These are phyloP conservation scores for Leptopterna dolabrata DNA, from an alignment of 2,888 invertebrate genomes.

Conservation along the genomic window DNA sequence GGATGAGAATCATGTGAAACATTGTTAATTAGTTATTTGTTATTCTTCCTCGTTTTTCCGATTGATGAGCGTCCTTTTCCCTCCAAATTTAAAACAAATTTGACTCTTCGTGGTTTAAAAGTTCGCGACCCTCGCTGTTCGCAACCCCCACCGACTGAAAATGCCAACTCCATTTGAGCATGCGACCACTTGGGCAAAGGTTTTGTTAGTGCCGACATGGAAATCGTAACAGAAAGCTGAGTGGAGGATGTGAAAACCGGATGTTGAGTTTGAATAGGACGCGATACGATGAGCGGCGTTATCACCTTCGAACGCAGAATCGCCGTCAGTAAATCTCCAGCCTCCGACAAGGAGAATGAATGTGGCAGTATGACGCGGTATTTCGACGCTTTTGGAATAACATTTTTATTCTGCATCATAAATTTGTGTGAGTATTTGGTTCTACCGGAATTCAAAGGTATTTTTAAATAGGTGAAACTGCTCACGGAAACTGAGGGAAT, in stretches of 20 bases:
- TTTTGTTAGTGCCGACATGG: not conserved
- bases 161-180: not conserved
- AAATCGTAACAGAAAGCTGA: not conserved
- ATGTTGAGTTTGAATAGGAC: not conserved
- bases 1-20: no score
- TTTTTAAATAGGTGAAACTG: no score
- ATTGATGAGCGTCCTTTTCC: no score
- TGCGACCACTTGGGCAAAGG: not conserved
- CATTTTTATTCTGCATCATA: not conserved
- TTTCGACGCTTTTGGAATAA: not conserved
- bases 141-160: not conserved
- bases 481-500: no score
- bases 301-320: not conserved
- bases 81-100: no score
- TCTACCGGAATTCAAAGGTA: no score
- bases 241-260: not conserved
- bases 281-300: not conserved
- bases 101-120: no score
- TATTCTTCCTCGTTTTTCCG: no score
- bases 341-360: not conserved
- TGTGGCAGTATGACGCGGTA: not conserved
- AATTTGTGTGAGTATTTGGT: not conserved
- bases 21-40: no score
- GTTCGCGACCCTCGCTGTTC: no score
- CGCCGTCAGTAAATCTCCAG: not conserved